Conservation (phyloP, 1,140 invertebrate species). For the Adelges cooleyi region DNA sequence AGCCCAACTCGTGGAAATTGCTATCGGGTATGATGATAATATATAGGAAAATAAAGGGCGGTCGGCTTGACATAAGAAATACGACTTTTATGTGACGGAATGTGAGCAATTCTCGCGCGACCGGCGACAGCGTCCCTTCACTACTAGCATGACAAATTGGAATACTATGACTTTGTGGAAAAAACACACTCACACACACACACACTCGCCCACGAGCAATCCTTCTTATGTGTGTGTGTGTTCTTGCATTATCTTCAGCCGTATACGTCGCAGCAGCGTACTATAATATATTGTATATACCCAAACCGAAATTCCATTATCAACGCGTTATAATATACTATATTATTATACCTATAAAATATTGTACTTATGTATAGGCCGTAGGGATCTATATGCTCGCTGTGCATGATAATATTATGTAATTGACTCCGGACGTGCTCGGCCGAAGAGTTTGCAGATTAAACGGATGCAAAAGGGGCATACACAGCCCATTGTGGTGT, state of each 20-base stretch:
- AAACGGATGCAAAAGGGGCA: neutral
- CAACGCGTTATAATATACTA: too few relatives aligned
- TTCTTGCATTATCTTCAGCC: neutral
- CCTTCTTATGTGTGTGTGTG: neutral
- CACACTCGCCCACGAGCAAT: too few relatives aligned
- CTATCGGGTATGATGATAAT: too few relatives aligned
- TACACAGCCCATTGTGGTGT: too few relatives aligned
- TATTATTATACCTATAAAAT: too few relatives aligned
- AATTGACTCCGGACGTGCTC: neutral
- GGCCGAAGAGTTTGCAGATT: neutral
- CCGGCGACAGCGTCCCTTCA: neutral
- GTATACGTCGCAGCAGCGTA: too few relatives aligned
- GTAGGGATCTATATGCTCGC: too few relatives aligned
- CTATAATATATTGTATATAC: too few relatives aligned
- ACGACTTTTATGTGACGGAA: slow-evolving; percentile 28
- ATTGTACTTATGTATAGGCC: too few relatives aligned
- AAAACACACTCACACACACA: too few relatives aligned
- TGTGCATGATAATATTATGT: too few relatives aligned
- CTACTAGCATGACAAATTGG: slow-evolving; percentile 18
- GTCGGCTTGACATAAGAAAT: neutral
- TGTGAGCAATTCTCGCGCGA: neutral
- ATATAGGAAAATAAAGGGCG: neutral
- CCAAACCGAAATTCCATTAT: too few relatives aligned
- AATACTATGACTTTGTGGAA: slow-evolving; percentile 22
- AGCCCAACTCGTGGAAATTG: neutral